phyloP scores from a whole-genome alignment of 30 jellyfish, hydroid and myxozoan species.

The Aurelia sp. region DNA sequence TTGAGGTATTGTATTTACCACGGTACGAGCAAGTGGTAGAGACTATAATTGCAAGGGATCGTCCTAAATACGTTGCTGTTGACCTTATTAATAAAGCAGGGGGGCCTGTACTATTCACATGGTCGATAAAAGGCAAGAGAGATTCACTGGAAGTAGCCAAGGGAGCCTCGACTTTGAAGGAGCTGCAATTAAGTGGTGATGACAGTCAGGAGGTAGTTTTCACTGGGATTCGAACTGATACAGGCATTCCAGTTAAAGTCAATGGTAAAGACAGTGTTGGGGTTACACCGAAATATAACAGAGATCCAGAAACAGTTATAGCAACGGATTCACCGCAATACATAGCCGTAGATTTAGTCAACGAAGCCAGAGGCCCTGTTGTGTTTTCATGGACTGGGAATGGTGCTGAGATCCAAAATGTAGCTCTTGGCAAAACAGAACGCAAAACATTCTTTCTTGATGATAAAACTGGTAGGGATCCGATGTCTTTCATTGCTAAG shows the following conservation, averaged over 20 bases:
- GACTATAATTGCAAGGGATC: neutral
- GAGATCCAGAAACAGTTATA: neutral
- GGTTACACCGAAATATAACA: neutral
- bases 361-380: neutral
- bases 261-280: neutral
- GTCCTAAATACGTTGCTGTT: conserved; percentile 16
- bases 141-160: neutral
- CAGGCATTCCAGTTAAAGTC: conserved; percentile 6
- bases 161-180: neutral
- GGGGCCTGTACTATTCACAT: conserved; percentile 33
- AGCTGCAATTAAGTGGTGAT: neutral
- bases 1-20: neutral
- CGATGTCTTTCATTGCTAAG: neutral
- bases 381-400: conserved; percentile 4
- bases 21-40: neutral
- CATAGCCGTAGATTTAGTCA: neutral
- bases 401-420: neutral
- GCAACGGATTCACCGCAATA: conserved; percentile 8
- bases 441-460: neutral
- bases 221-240: neutral
- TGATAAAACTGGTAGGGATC: neutral
- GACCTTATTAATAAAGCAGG: conserved; percentile 23
- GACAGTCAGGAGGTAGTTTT: neutral
- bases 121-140: neutral
- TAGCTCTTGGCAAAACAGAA: neutral